Evolutionary conservation across 2,888 invertebrate genomes (phyloP), one percentile per base, ranked within the genome.

Genomic region (Myopa testacea): DNA sequence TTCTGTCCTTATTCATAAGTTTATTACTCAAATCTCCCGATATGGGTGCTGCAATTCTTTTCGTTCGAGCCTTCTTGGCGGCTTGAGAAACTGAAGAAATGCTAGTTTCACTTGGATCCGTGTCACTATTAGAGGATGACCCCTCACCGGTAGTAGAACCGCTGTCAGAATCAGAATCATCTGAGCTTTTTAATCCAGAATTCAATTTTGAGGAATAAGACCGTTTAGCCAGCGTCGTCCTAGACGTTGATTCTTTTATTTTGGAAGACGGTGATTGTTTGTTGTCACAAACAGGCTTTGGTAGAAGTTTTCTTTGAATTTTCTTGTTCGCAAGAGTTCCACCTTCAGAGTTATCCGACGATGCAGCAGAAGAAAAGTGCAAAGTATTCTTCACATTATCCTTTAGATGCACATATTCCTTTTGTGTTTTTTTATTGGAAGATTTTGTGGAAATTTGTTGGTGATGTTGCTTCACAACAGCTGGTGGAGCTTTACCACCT

Each of bases 311-410:
- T 38, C 78, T 81, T 3, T 79, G 79, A 0, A 71, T 34, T 69
- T 81, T 82, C n/a, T 84, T 83, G 38, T 75, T 80, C 12, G 19
- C n/a, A 78, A 89, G 89, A 63, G 90, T 88, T 83, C 92, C 90
- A 1, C 90, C 84, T 83, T 90, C 90, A 71, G 93, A 93, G 58
- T 63, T 70, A 83, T 93, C 93, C n/a, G 93, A 93, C 81, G 93
- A 92, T 81, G 95, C 95, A 82, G 94, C 95, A 0, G 95, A 95
- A 75, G 95, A 95, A 84, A 95, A 95, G 84, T 45, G 62, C 14
- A 60, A 40, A 16, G 34, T 45, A n/a, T 65, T 50, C 14, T 74
- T 74, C 16, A 16, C 45, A 16, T 16, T 8, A 2, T 8, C 37
- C 52, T 81, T 79, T 7, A 72, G 74, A 67, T 77, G 38, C 12